Evolutionary conservation across 2,113 vertebrate species (phyloP), one percentile per base, ranked within the genome.

Genomic region (Tupaia tana): DNA sequence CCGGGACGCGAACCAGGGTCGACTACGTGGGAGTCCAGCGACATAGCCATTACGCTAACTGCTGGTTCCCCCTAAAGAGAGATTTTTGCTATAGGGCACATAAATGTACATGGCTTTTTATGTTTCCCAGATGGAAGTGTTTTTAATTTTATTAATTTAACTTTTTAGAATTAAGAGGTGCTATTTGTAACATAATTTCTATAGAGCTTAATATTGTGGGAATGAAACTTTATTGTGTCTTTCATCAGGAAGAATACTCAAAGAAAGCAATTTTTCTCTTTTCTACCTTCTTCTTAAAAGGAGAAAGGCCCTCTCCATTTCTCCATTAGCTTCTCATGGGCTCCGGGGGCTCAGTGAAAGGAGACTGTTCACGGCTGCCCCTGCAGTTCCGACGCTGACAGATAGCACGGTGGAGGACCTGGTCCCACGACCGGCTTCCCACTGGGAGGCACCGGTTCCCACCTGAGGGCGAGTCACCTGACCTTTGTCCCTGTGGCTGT

Each of bases 71-170:
- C 43, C 43, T 43, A 43, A 43, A 43, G 4, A 43, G 43, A 43
- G 43, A 43, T 43, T 43, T 43, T 43, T 43, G 43, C 43, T 43
- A 43, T 43, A 43, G 43, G 43, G 43, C 3, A 43, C 43, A 4
- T 43, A 6, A 43, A 43, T 89, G 69, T 82, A 10, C 7, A 9
- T 27, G 16, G 22, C 24, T 85, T 94, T 84, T 88, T 67, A 67
- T 78, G 25, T 87, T 80, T 89, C 7, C 31, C 69, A 86, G 61
- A 29, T 14, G 12, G 19, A 96, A 87, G 27, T 29, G 5, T 78
- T 80, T 88, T 18, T 82, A 74, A 0, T 88, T 77, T 95, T 74
- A 82, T 61, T 91, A 52, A 93, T 63, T 59, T 78, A 31, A 73
- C 58, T 87, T 70, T 96, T 83, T 14, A 79, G 34, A 71, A 52